Conservation (phyloP, 1,140 invertebrate genomes). For the Cydia pomonella region DNA sequence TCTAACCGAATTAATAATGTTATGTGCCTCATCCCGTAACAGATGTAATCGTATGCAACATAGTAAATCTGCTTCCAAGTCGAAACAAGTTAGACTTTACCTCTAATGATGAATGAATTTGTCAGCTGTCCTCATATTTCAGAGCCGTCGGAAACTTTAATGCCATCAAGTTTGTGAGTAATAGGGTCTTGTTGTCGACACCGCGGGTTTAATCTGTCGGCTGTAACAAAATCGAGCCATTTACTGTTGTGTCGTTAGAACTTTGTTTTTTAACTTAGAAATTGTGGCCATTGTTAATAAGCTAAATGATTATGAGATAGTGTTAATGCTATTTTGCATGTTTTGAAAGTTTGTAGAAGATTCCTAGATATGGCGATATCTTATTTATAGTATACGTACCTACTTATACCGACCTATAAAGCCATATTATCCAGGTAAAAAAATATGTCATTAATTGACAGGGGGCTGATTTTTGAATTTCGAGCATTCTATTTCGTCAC, state of each 20-base stretch:
- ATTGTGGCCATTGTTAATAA: conserved; percentile 48
- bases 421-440: too few relatives aligned
- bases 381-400: too few relatives aligned
- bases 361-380: too few relatives aligned
- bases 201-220: conserved; percentile 40
- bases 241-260: conserved; percentile 48
- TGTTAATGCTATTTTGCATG: neutral
- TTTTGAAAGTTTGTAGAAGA: neutral
- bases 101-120: conserved; percentile 23
- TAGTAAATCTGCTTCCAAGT: conserved; percentile 5
- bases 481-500: too few relatives aligned
- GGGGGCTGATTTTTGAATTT: too few relatives aligned
- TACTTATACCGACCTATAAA: too few relatives aligned
- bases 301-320: neutral
- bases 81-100: conserved; percentile 39
- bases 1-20: neutral
- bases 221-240: conserved; percentile 48
- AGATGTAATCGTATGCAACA: conserved; percentile 26
- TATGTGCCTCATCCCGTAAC: neutral
- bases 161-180: conserved; percentile 55
- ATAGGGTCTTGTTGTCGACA: conserved; percentile 40
- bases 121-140: conserved; percentile 45
- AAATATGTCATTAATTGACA: too few relatives aligned
- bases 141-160: conserved; percentile 51
- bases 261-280: conserved; percentile 47